Conservation (phyloP, 2,888 invertebrate genomes). For the Eulithis testata region DNA sequence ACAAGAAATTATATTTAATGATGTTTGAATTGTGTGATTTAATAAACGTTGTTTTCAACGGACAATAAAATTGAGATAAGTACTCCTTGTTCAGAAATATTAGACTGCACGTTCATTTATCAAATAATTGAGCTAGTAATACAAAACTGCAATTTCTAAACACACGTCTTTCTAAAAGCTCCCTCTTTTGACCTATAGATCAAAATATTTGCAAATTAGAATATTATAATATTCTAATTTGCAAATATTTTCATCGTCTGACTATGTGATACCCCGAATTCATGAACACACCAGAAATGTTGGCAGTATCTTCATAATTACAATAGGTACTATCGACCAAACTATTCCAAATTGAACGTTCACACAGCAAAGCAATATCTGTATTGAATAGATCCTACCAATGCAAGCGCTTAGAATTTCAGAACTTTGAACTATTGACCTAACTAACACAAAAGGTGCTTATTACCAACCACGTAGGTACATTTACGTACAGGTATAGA, state of each 20-base stretch:
- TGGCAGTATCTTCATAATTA: background rate
- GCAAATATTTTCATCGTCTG: background rate
- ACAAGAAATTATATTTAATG: too few relatives aligned
- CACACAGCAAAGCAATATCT: constrained; percentile 1
- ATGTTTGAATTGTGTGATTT: too few relatives aligned
- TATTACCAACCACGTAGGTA: constrained; percentile 52
- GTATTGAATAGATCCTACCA: constrained; percentile 28
- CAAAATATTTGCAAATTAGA: background rate
- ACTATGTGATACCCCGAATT: background rate
- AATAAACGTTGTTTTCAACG: too few relatives aligned
- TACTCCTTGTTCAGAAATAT: too few relatives aligned
- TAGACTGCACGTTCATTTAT: too few relatives aligned
- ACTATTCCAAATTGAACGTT: background rate
- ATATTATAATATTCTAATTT: background rate
- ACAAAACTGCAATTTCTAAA: background rate
- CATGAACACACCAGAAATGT: background rate
- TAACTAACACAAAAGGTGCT: constrained; percentile 51
- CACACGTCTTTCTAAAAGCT: background rate
- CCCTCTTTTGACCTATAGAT: background rate
- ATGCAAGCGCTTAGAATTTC: constrained; percentile 39
- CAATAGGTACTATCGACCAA: background rate
- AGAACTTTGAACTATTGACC: constrained; percentile 50
- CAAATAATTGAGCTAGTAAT: too few relatives aligned
- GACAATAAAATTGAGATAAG: too few relatives aligned
- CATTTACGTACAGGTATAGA: constrained; percentile 37